Conservation (phyloP, 2,797 vertebrate species). For the Nannoperca obscura region DNA sequence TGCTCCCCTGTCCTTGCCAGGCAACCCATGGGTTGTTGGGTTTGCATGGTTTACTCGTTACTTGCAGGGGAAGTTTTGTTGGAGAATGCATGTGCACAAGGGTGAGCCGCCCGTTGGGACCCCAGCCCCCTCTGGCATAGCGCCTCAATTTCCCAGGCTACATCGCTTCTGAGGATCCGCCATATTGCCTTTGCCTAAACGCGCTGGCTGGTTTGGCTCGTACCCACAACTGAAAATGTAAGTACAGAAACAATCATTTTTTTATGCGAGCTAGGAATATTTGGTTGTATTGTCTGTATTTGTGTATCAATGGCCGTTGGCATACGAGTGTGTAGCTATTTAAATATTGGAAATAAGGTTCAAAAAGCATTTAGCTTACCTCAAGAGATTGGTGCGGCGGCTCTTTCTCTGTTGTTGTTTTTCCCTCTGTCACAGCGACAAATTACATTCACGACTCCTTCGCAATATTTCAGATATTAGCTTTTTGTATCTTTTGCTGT, state of each 20-base stretch:
- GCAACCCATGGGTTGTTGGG: too few species aligned
- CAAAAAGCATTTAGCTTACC: background rate
- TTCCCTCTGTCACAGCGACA: constrained; percentile 61
- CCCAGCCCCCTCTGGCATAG: background rate
- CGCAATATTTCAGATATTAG: background rate
- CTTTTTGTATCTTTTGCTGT: rapidly evolving
- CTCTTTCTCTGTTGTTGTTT: constrained; percentile 76
- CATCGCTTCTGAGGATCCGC: constrained; percentile 85
- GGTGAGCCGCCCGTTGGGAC: background rate
- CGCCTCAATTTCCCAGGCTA: constrained; percentile 88
- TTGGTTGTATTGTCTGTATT: rapidly evolving
- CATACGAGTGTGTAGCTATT: rapidly evolving
- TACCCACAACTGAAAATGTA: constrained; percentile 80
- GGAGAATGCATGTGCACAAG: background rate
- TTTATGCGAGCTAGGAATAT: background rate
- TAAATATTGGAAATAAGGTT: background rate
- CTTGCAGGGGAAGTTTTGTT: background rate
- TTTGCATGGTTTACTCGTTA: background rate
- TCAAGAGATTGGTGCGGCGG: constrained; percentile 27
- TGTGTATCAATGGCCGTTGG: rapidly evolving
- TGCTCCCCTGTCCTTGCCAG: background rate
- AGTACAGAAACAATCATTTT: constrained; percentile 74
- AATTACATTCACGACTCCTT: constrained; percentile 32
- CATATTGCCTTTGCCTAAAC: constrained; percentile 89
- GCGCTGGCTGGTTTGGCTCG: constrained; percentile 69